Conservation (phyloP, 2,797 vertebrate species). For the Microchirus variegatus region DNA sequence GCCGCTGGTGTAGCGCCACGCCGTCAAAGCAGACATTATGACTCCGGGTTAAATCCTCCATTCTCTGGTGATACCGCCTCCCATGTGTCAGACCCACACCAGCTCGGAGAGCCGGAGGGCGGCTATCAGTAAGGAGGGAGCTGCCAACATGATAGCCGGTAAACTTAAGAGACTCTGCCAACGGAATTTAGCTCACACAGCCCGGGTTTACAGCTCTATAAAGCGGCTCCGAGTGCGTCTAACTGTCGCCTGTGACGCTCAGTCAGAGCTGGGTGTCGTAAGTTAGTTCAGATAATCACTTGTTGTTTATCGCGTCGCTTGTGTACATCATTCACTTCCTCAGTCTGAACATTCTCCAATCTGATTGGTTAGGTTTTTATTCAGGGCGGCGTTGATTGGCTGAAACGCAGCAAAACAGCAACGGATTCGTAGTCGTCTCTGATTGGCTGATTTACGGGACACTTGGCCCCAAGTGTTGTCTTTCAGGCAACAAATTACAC, state of each 20-base stretch:
- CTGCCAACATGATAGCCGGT: conserved; percentile 6
- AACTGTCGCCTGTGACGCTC: too few species aligned
- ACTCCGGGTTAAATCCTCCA: conserved; percentile 49
- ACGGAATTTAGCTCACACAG: neutral
- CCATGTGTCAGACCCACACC: conserved; percentile 47
- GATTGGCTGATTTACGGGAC: conserved; percentile 52
- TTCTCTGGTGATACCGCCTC: conserved; percentile 26
- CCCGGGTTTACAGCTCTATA: neutral
- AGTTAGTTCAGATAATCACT: neutral
- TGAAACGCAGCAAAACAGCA: conserved; percentile 53
- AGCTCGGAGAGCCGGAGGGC: conserved; percentile 20
- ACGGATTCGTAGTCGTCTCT: conserved; percentile 63
- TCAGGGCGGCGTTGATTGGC: conserved; percentile 67
- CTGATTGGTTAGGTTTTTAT: conserved; percentile 53
- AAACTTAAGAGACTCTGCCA: neutral
- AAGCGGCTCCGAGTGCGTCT: neutral
- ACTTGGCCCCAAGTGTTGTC: neutral
- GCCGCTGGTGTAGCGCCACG: conserved; percentile 67
- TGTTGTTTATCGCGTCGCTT: neutral
- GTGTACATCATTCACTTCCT: conserved; percentile 57
- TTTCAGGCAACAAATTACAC: conserved; percentile 8
- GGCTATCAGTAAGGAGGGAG: conserved; percentile 4
- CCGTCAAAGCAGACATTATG: conserved; percentile 74
- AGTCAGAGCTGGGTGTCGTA: too few species aligned
- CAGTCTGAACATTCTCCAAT: neutral